phyloP scores from a whole-genome alignment of 1,140 invertebrate species.

The Drosophila biarmipes region DNA sequence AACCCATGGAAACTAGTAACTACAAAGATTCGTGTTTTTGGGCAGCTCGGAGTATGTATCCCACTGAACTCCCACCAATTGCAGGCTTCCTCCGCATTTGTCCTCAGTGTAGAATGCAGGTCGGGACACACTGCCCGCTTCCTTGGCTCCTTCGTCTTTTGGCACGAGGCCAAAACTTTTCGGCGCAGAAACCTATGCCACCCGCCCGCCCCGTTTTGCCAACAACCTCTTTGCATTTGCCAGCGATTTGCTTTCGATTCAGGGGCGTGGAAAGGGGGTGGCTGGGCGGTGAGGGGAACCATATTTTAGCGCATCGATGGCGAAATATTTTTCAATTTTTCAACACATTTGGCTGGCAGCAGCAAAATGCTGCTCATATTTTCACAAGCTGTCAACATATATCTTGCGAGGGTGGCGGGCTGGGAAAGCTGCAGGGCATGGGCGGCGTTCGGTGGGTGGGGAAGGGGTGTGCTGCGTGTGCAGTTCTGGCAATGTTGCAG shows the following conservation, averaged over 20 bases:
- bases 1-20: too few relatives aligned
- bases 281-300: conserved; percentile 44
- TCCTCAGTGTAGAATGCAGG: conserved; percentile 4
- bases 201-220: neutral
- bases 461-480: conserved; percentile 56
- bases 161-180: conserved; percentile 66
- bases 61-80: too few relatives aligned
- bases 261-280: neutral
- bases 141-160: conserved; percentile 31
- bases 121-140: conserved; percentile 44
- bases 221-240: conserved; percentile 49
- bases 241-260: conserved; percentile 65
- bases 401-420: conserved; percentile 46
- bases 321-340: conserved; percentile 83
- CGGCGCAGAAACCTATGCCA: conserved; percentile 53
- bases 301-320: conserved; percentile 79
- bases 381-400: conserved; percentile 80
- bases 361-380: conserved; percentile 81
- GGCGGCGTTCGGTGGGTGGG: too few relatives aligned
- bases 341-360: conserved; percentile 81
- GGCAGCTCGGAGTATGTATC: too few relatives aligned
- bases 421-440: neutral
- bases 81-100: neutral
- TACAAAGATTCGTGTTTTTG: too few relatives aligned
- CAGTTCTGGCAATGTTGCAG: conserved; percentile 73